These are phyloP conservation scores for Silurus asotus DNA, from an alignment of 2,113 vertebrate species.

Conservation along the genomic window DNA sequence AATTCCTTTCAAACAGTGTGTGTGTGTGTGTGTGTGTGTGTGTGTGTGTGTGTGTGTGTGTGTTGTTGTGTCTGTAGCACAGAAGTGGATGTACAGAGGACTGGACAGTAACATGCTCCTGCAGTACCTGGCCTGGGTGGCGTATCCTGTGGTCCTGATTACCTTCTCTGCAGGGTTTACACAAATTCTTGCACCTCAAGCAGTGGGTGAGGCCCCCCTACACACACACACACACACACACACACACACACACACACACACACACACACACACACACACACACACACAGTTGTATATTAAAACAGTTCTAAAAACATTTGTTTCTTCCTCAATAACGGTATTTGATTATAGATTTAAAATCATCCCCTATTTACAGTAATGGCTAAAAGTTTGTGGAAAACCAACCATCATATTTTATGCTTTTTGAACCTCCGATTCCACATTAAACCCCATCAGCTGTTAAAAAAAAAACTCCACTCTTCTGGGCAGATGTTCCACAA, in stretches of 20 bases:
- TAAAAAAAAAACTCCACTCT: no score
- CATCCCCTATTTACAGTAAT: not conserved
- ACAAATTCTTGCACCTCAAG: conserved; percentile 95
- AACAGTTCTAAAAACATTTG: not conserved
- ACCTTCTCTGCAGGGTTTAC: conserved; percentile 98
- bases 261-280: conserved; percentile 24
- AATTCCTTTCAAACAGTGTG: not conserved
- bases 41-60: conserved; percentile 41
- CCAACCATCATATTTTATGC: no score
- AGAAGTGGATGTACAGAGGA: conserved; percentile 97
- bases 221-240: conserved; percentile 30
- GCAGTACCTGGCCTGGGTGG: conserved; percentile 98
- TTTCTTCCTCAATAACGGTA: not conserved
- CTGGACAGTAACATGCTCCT: conserved; percentile 89
- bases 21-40: conserved; percentile 1
- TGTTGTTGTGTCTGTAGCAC: conserved; percentile 78
- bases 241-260: conserved; percentile 33
- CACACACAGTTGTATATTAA: not conserved
- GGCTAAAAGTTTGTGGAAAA: no score
- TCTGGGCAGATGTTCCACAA: no score
- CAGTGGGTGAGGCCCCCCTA: conserved; percentile 80
- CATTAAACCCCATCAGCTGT: no score
- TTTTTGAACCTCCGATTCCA: no score
- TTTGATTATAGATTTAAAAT: not conserved
- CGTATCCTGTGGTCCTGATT: conserved; percentile 96